Evolutionary conservation across 2,888 invertebrate genomes (phyloP).

Genomic region (Spodoptera picta): DNA sequence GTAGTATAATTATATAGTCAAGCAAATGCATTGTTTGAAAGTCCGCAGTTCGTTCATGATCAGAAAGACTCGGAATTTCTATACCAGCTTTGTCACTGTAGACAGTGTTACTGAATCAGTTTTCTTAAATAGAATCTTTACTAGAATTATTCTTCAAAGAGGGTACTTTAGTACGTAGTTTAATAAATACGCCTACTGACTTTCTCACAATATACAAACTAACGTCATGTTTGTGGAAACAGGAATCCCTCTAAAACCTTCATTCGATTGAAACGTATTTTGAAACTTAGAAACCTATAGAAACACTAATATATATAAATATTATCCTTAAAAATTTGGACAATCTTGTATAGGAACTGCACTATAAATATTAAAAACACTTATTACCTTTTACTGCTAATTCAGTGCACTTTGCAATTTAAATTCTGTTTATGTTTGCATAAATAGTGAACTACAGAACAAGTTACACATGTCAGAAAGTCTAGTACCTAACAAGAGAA

Average conservation of each 20-base stretch:
- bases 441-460: slow-evolving; percentile 9
- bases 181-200: neutral
- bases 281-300: neutral
- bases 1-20: no score
- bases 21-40: no score
- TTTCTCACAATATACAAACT: neutral
- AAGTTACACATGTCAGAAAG: slow-evolving; percentile 10
- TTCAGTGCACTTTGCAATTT: slow-evolving; percentile 23
- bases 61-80: no score
- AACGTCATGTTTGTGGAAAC: slow-evolving; percentile 10
- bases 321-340: no score
- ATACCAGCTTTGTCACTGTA: no score
- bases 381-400: slow-evolving; percentile 18
- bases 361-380: neutral
- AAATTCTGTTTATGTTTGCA: slow-evolving; percentile 11
- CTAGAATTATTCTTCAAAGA: slow-evolving; percentile 19
- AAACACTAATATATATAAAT: no score
- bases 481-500: no score
- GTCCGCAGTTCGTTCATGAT: no score
- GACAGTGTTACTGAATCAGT: no score
- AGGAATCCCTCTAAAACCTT: slow-evolving; percentile 21
- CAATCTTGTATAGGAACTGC: no score
- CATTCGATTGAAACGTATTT: neutral
- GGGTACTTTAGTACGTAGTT: neutral
- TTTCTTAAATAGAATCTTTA: neutral